phyloP scores from a whole-genome alignment of 2,797 vertebrate genomes.

The Tinamus major region DNA sequence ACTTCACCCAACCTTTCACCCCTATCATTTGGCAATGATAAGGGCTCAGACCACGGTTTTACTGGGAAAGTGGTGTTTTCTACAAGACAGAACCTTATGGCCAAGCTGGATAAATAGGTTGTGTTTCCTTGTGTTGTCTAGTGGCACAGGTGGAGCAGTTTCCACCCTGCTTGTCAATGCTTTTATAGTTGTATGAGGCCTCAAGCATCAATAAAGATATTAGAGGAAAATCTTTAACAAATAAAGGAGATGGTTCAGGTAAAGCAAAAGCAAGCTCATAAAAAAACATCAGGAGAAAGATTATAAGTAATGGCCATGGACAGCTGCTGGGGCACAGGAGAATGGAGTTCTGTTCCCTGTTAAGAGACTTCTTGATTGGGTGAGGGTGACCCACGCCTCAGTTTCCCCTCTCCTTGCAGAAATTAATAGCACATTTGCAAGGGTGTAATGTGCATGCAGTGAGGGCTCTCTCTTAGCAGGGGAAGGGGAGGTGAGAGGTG shows the following conservation, averaged over 20 bases:
- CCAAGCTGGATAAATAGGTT: neutral
- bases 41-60: neutral
- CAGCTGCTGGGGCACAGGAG: neutral
- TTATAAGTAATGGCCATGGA: neutral
- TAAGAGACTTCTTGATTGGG: neutral
- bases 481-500: neutral
- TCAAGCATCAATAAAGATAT: neutral
- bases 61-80: constrained; percentile 7
- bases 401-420: neutral
- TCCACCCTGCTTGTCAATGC: neutral
- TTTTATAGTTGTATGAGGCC: neutral
- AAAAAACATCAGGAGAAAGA: neutral
- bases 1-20: neutral
- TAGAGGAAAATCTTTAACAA: neutral
- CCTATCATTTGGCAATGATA: neutral
- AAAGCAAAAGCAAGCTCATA: neutral
- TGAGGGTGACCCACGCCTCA: neutral
- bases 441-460: neutral
- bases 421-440: neutral
- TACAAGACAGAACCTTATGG: neutral
- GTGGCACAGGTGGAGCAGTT: neutral
- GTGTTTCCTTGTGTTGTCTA: constrained; percentile 12
- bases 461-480: neutral
- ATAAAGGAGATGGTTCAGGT: neutral
- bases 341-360: neutral